A percentile compares a stretch with the other conserved stretches of the same genome.
phyloP scores from a whole-genome alignment of 2,113 vertebrate species.

The Aplodontia rufa region DNA sequence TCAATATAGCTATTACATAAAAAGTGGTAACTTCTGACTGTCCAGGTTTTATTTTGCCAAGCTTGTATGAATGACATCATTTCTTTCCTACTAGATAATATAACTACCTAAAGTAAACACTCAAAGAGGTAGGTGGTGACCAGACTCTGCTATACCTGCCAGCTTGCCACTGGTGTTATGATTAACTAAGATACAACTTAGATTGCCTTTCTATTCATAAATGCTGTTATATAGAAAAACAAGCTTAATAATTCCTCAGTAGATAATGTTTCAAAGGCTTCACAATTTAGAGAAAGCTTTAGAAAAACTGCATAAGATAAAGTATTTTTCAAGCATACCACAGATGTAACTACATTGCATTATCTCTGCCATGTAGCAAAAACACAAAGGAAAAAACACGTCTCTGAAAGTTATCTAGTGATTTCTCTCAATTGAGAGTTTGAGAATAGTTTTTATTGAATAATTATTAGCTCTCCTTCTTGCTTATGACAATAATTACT shows the following conservation, averaged over 20 bases:
- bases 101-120: neutral
- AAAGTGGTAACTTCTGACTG: neutral
- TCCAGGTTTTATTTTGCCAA: conserved; percentile 17
- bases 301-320: conserved; percentile 9
- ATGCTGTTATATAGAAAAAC: neutral
- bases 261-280: conserved; percentile 35
- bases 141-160: neutral
- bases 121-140: neutral
- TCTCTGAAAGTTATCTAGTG: neutral
- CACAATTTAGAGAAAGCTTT: conserved; percentile 1
- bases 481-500: conserved; percentile 42
- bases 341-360: neutral
- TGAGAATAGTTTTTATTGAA: neutral
- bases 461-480: neutral
- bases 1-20: neutral
- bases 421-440: conserved; percentile 10
- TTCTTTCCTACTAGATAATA: neutral
- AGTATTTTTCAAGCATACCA: conserved; percentile 37
- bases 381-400: neutral
- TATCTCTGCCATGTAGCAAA: conserved; percentile 2
- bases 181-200: neutral
- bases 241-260: conserved; percentile 29
- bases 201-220: conserved; percentile 40
- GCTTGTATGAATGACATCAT: neutral
- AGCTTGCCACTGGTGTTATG: neutral